A percentile compares a stretch with the other conserved stretches of the same genome.
phyloP scores from a whole-genome alignment of 2,888 invertebrate species.

The Drosophila fungiperda region DNA sequence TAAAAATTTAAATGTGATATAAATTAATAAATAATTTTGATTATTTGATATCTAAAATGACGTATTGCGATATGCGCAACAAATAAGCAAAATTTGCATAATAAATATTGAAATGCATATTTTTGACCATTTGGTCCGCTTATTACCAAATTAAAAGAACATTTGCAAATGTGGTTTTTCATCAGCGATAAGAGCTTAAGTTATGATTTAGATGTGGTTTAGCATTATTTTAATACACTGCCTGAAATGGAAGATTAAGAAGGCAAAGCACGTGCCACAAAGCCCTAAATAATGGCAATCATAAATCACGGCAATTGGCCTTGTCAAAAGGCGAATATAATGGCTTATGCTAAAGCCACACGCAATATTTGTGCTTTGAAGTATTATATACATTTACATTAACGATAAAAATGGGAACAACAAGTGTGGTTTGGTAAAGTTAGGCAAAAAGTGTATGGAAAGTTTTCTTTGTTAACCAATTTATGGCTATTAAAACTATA shows the following conservation, averaged over 20 bases:
- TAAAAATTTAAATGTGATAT: not conserved
- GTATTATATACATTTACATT: constrained; percentile 3
- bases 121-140: constrained; percentile 16
- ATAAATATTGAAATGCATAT: not conserved
- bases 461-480: constrained; percentile 1
- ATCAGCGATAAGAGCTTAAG: constrained; percentile 5
- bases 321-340: constrained; percentile 65
- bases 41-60: constrained; percentile 17
- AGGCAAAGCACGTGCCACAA: constrained; percentile 57
- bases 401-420: not conserved
- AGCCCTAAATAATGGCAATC: constrained; percentile 62
- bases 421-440: not conserved
- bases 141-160: constrained; percentile 34
- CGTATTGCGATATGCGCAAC: not conserved
- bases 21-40: constrained; percentile 33
- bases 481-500: constrained; percentile 34
- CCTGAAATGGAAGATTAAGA: constrained; percentile 43
- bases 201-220: constrained; percentile 11
- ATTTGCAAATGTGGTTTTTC: constrained; percentile 24
- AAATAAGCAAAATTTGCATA: constrained; percentile 9
- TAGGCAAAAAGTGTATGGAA: no score
- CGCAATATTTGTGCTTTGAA: constrained; percentile 50
- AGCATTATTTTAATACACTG: constrained; percentile 7
- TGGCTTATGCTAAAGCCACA: constrained; percentile 56
- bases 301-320: constrained; percentile 68